These are phyloP conservation scores for Neoascia interrupta DNA, from an alignment of 2,888 invertebrate species.

Conservation along the genomic window DNA sequence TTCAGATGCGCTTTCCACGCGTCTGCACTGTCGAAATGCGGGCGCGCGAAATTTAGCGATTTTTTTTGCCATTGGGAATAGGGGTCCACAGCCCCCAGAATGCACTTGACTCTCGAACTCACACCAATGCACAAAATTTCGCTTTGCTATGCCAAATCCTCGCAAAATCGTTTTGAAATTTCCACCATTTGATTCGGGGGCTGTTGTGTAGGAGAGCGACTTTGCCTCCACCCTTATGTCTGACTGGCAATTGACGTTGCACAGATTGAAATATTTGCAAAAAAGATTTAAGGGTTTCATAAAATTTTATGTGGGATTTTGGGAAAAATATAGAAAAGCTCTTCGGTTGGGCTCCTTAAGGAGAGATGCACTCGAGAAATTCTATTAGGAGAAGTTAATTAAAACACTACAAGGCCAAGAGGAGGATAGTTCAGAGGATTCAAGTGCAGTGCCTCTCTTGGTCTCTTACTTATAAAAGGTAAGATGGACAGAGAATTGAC, in stretches of 20 bases:
- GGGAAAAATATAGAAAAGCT: neutral
- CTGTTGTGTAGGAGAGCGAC: neutral
- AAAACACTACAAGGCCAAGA: conserved; percentile 17
- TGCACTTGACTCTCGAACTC: neutral
- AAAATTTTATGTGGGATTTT: neutral
- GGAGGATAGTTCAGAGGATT: conserved; percentile 11
- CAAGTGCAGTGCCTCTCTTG: neutral
- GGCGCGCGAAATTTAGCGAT: neutral
- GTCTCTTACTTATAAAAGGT: neutral
- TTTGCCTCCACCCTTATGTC: neutral
- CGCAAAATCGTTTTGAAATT: neutral
- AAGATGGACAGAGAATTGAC: neutral
- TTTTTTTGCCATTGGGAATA: neutral
- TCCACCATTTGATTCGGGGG: neutral
- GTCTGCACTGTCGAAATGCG: conserved; percentile 8
- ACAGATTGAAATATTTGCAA: neutral
- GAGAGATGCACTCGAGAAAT: conserved; percentile 6
- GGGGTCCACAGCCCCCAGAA: neutral
- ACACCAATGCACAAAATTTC: neutral
- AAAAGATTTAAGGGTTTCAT: neutral
- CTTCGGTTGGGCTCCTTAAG: neutral
- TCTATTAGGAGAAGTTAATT: conserved; percentile 14
- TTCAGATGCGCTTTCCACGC: conserved; percentile 17
- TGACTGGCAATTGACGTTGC: neutral
- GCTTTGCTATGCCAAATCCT: neutral